A percentile compares a stretch with the other conserved stretches of the same genome.
Evolutionary conservation across 2,888 invertebrate species (phyloP).

Genomic region (Smittia aterrima): DNA sequence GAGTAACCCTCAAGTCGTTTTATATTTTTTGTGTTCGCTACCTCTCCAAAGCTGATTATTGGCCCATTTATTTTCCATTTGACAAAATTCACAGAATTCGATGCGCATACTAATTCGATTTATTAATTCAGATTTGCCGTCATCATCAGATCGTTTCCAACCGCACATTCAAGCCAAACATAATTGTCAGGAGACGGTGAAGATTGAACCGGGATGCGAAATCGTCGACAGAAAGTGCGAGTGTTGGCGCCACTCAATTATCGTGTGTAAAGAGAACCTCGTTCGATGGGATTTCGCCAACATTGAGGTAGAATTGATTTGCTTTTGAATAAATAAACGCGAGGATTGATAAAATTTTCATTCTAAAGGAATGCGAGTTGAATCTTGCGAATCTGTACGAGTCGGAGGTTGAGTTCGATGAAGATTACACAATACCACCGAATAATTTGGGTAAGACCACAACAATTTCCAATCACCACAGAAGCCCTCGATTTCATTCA

Average conservation of each 20-base stretch:
- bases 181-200: constrained; percentile 48
- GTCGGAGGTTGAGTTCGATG: constrained; percentile 54
- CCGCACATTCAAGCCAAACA: no score
- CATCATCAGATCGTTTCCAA: not conserved
- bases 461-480: no score
- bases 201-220: constrained; percentile 53
- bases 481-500: no score
- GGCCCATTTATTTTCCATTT: no score
- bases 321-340: not conserved
- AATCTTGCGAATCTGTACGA: constrained; percentile 54
- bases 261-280: constrained; percentile 50
- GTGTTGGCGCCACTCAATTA: constrained; percentile 53
- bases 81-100: no score
- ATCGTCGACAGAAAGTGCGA: constrained; percentile 54
- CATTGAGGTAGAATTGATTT: constrained; percentile 48
- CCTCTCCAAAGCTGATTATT: no score
- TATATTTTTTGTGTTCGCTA: no score
- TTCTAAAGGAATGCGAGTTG: constrained; percentile 52
- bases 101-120: not conserved
- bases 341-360: no score
- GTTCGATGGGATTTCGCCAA: constrained; percentile 53
- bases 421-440: constrained; percentile 54
- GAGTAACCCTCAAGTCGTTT: no score
- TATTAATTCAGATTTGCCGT: constrained; percentile 25
- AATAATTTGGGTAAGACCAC: constrained; percentile 46